Evolutionary conservation across 2,113 vertebrate genomes (phyloP), one percentile per base, ranked within the genome.

Genomic region (Chauna torquata): DNA sequence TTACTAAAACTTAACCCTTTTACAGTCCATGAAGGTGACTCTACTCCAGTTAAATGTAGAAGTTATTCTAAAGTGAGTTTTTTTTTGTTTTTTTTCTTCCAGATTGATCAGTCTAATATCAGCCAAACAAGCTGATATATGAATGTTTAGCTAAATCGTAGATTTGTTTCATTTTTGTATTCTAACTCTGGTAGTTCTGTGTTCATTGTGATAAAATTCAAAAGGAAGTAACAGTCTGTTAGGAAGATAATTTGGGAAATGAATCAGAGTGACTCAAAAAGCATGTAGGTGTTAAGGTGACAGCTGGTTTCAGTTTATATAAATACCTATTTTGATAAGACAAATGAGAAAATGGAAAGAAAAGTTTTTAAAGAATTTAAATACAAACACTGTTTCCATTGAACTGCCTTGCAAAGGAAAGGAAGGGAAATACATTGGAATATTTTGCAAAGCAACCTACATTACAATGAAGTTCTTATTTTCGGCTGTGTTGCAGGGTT

Each of bases 301-400:
- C 84, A 95, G 50, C 64, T 91, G 81, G 59, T 80, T 91, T 94
- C 54, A 34, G 13, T 95, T 94, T 17, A 12, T 87, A 30, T 72
- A 96, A 96, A 66, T 92, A 81, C 42, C 38, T 85, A 49, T 90
- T 92, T 94, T 91, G 91, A 80, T 92, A 80, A 92, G 75, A 87
- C 49, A 64, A 84, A 85, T 4, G 23, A 79, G 68, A 92, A 89
- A 91, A 82, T 50, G 72, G 42, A 55, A 86, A 54, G 17, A 54
- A 76, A 95, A 74, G 28, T 85, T 94, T 82, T 80, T 74, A 87
- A 66, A 74, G 16, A 38, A 57, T 86, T 88, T 59, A 42, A 70
- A 95, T 89, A 11, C 80, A 85, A 91, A 71, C 44, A 55, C 0
- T 0, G 18, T 79, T 89, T 72, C 55, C 12, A 44, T 59, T 85